Evolutionary conservation across 2,888 invertebrate species (phyloP).

Genomic region (Cataglyphis livida): DNA sequence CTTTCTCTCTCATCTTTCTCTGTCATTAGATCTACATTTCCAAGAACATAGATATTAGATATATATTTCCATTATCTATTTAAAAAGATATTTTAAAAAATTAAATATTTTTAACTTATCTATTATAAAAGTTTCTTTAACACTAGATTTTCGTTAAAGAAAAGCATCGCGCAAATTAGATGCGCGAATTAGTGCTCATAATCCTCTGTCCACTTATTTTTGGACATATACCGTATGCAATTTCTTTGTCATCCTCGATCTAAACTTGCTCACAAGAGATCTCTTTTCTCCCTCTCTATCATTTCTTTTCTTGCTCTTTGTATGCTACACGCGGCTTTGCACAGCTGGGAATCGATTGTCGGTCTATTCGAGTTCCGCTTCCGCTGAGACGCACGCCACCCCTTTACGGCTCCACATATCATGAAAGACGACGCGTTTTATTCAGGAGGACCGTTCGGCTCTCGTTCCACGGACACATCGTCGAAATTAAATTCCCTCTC

Average conservation of each 20-base stretch:
- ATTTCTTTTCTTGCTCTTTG: conserved; percentile 8
- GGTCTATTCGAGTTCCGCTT: conserved; percentile 53
- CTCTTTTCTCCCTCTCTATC: neutral
- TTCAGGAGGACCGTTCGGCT: conserved; percentile 31
- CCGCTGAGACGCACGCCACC: conserved; percentile 21
- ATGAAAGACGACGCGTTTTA: conserved; percentile 58
- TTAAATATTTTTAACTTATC: neutral
- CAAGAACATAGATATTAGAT: neutral
- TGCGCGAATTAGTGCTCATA: too few relatives aligned
- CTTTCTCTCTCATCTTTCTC: neutral
- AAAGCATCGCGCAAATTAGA: neutral
- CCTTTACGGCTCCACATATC: conserved; percentile 26
- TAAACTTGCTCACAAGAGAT: conserved; percentile 6
- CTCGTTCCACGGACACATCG: conserved; percentile 42
- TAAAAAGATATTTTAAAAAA: neutral
- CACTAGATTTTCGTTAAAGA: neutral
- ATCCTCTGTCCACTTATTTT: neutral
- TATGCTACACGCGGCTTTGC: conserved; percentile 33
- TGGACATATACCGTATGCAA: neutral
- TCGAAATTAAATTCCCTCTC: conserved; percentile 60
- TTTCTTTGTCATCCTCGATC: conserved; percentile 22
- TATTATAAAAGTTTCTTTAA: neutral
- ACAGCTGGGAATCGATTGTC: conserved; percentile 47
- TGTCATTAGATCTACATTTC: neutral
- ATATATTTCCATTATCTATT: neutral